Evolutionary conservation across 2,797 vertebrate genomes (phyloP).

Genomic region (Poecilia gillii): DNA sequence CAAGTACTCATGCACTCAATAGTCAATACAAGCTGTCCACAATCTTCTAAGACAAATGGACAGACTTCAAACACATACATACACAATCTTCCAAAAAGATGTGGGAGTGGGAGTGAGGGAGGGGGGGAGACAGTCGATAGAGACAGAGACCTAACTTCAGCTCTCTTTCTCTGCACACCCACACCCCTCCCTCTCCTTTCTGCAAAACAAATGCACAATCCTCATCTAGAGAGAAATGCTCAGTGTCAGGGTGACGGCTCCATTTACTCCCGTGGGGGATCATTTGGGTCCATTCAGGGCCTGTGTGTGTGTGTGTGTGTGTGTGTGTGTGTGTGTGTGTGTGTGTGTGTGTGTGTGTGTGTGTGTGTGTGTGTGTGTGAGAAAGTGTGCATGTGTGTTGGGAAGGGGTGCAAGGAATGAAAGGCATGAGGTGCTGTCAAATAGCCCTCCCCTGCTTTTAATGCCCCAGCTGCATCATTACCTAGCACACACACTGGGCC

Average conservation of each 20-base stretch:
- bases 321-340: not conserved
- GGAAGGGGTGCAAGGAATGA: conserved; percentile 54
- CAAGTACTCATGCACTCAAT: conserved; percentile 43
- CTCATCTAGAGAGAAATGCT: conserved; percentile 78
- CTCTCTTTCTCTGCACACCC: conserved; percentile 22
- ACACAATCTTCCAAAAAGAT: conserved; percentile 64
- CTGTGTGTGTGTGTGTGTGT: conserved; percentile 26
- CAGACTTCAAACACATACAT: conserved; percentile 76
- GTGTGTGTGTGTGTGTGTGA: not conserved
- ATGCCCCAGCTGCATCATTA: conserved; percentile 75
- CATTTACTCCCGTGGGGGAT: conserved; percentile 79
- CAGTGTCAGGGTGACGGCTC: conserved; percentile 74
- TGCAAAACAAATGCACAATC: conserved; percentile 77
- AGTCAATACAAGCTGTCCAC: conserved; percentile 70
- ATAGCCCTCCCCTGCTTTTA: conserved; percentile 75
- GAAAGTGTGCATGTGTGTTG: conserved; percentile 19
- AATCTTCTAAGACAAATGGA: conserved; percentile 79
- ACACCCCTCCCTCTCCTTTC: conserved; percentile 21
- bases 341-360: conserved; percentile 35
- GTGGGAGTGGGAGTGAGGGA: conserved; percentile 57
- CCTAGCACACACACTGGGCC: conserved; percentile 78
- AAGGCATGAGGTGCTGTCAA: conserved; percentile 77
- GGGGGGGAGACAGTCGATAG: conserved; percentile 55
- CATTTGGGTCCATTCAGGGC: conserved; percentile 66
- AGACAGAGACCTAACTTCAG: conserved; percentile 51